Conservation (phyloP, 1,140 invertebrate genomes). For the Hormaphis cornu region DNA sequence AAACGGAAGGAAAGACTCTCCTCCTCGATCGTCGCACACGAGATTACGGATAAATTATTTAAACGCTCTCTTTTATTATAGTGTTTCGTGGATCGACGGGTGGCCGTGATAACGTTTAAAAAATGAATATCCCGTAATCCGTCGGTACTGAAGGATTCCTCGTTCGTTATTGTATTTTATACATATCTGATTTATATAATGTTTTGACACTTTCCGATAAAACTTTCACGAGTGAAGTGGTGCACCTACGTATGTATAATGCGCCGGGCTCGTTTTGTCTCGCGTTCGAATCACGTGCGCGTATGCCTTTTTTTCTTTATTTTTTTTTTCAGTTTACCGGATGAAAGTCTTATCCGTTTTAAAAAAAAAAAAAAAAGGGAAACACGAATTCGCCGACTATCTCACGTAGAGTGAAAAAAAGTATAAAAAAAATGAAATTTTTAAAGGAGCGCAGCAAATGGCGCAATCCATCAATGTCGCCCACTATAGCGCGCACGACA, state of each 20-base stretch:
- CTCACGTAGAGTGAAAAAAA: too few relatives aligned
- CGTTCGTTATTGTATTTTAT: too few relatives aligned
- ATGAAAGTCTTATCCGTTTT: slow-evolving; percentile 20
- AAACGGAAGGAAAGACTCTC: too few relatives aligned
- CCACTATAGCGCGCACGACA: neutral
- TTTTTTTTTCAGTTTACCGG: slow-evolving; percentile 6
- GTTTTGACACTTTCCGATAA: neutral
- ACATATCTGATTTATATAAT: too few relatives aligned
- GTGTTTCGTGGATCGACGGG: too few relatives aligned
- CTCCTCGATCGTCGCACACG: too few relatives aligned
- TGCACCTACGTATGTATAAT: too few relatives aligned
- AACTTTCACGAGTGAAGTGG: neutral
- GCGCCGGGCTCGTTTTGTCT: neutral
- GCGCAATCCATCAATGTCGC: slow-evolving; percentile 15
- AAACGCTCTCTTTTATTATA: too few relatives aligned
- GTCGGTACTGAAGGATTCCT: too few relatives aligned
- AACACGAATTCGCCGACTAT: neutral
- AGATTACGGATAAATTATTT: too few relatives aligned
- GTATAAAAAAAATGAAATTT: neutral
- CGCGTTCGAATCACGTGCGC: neutral
- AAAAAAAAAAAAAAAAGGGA: slow-evolving; percentile 7
- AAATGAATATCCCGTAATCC: too few relatives aligned
- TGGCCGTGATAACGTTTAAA: neutral
- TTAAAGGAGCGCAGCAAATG: slow-evolving; percentile 1
- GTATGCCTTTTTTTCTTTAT: too few relatives aligned